Percentiles rank a stretch among this genome's conserved stretches.
Conservation (phyloP, 2,888 invertebrate genomes). For the Ecliptopera silaceata region DNA sequence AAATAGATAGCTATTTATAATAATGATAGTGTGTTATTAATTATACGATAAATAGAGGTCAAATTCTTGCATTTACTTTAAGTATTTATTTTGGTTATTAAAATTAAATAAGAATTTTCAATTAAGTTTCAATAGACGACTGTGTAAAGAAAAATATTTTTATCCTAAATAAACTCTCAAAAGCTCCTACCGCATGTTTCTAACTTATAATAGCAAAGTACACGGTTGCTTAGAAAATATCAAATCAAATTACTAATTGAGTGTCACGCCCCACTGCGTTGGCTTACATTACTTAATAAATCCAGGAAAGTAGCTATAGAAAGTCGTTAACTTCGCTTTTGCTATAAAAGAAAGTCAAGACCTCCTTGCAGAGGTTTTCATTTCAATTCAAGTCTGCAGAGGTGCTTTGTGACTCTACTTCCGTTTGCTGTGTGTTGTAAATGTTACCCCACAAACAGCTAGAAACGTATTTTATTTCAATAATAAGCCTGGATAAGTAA, state of each 20-base stretch:
- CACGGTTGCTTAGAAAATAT: conserved; percentile 52
- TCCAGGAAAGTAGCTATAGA: conserved; percentile 58
- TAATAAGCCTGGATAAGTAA: conserved; percentile 39
- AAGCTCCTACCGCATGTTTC: conserved; percentile 26
- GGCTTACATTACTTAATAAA: conserved; percentile 71
- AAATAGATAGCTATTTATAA: no score
- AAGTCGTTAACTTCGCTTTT: conserved; percentile 68
- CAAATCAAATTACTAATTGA: conserved; percentile 71
- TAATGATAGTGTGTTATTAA: no score
- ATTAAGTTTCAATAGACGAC: conserved; percentile 11
- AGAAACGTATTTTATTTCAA: conserved; percentile 46
- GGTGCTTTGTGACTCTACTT: conserved; percentile 52
- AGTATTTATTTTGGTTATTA: background rate
- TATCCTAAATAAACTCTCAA: conserved; percentile 10
- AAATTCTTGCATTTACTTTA: no score
- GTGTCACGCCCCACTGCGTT: conserved; percentile 61
- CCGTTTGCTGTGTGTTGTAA: conserved; percentile 50
- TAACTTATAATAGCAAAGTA: conserved; percentile 33
- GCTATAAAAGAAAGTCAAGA: conserved; percentile 66
- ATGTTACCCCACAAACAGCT: conserved; percentile 41
- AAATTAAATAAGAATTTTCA: background rate
- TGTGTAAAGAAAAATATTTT: conserved; percentile 14
- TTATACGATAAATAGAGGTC: no score
- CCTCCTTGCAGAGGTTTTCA: conserved; percentile 63
- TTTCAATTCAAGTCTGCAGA: conserved; percentile 61